phyloP scores from a whole-genome alignment of 30 jellyfish, hydroid and myxozoan species.

The Mastigias papua region DNA sequence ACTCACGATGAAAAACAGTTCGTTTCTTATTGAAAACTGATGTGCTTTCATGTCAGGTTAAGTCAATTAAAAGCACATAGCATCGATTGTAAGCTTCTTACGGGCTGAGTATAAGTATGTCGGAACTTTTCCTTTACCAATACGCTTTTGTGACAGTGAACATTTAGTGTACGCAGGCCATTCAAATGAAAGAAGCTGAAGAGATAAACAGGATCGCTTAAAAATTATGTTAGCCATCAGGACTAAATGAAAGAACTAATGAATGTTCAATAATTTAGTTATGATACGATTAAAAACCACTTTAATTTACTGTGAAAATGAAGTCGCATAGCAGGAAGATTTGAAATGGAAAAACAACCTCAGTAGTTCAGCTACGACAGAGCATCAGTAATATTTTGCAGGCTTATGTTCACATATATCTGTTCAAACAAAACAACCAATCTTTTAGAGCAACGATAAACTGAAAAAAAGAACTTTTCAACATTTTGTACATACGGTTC shows the following conservation, averaged over 20 bases:
- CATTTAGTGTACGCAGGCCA: slow-evolving; percentile 8
- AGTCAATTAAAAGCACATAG: slow-evolving; percentile 4
- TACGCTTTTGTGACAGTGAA: slow-evolving; percentile 13
- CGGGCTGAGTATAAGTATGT: slow-evolving; percentile 15
- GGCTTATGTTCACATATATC: too few relatives aligned
- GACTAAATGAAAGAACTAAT: not conserved
- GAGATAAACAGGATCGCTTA: slow-evolving; percentile 1
- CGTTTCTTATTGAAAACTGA: not conserved
- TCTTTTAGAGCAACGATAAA: too few relatives aligned
- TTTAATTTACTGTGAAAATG: too few relatives aligned
- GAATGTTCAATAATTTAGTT: not conserved
- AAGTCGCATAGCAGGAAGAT: too few relatives aligned
- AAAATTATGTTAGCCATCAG: not conserved
- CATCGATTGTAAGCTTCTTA: slow-evolving; percentile 36
- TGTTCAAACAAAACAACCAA: too few relatives aligned
- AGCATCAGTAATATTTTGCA: too few relatives aligned
- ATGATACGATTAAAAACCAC: not conserved
- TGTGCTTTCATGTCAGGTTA: slow-evolving; percentile 34
- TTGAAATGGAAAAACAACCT: too few relatives aligned
- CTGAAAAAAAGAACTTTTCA: too few relatives aligned
- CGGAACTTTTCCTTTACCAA: slow-evolving; percentile 16
- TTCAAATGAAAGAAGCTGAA: slow-evolving; percentile 10
- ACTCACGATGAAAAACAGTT: slow-evolving; percentile 22
- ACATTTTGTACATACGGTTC: too few relatives aligned
- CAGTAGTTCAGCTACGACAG: too few relatives aligned